Evolutionary conservation across 64 coral and sea anemone species (phyloP), one percentile per base, ranked within the genome.

Genomic region (Pachyseris speciosa): DNA sequence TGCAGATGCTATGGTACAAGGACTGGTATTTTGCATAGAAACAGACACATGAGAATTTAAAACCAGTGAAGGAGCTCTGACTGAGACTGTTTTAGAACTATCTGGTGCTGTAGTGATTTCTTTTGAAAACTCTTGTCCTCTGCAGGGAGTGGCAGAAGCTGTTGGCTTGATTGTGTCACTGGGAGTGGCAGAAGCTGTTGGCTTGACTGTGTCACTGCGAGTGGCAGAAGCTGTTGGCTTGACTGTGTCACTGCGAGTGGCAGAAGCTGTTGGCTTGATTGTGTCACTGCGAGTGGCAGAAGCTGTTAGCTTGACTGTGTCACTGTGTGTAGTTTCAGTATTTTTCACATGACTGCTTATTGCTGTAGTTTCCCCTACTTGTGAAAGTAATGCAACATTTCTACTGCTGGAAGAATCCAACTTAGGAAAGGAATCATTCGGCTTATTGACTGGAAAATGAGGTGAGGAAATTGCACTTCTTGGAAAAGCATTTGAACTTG

Each of bases 401-500:
- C 39, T 50, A 36, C 26, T 25, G 34, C 20, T 38, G 9, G 77
- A 0, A 60, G 32, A 77, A 32, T 19, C 39, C 20, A 20, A 52
- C 34, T 60, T 20, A n/a, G n/a, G 20, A 39, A 60, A 61, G 28
- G 17, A 20, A 59, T n/a, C 19, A 39, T 37, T 24, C 44, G 22
- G 26, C 26, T 42, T 72, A 20, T 72, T 72, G 32, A 72, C 12
- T 10, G 28, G 7, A 31, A 52, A 50, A 77, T 52, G 9, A 13
- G 73, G 12, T 29, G 73, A 52, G 11, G 27, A 77, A 33, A 15
- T 51, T 1, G 20, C 11, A 19, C 73, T 51, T 19, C 12, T 50
- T 50, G 73, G 77, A 55, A 80, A 61, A 20, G 22, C 52, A 80
- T 80, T 80, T 20, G 77, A 19, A 60, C 77, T 59, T 80, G 77